These are phyloP conservation scores for Cydia strobilella DNA, from an alignment of 1,140 invertebrate species.

Conservation along the genomic window DNA sequence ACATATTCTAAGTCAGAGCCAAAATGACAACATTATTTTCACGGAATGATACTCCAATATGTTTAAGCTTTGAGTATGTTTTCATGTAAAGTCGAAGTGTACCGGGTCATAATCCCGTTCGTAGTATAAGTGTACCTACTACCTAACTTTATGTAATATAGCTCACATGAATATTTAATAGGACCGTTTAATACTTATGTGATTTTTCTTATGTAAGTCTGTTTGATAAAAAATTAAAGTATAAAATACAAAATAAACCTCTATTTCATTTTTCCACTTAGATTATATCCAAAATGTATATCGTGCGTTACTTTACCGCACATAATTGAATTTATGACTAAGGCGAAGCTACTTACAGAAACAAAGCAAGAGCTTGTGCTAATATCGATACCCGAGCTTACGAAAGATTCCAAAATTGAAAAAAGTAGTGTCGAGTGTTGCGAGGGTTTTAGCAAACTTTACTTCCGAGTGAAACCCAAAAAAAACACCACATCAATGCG, in stretches of 20 bases:
- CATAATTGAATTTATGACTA: too few species aligned
- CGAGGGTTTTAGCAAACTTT: too few species aligned
- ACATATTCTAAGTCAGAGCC: conserved; percentile 57
- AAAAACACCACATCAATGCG: too few species aligned
- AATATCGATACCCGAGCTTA: too few species aligned
- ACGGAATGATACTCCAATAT: conserved; percentile 16
- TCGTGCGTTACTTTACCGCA: too few species aligned
- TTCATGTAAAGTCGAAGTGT: conserved; percentile 72
- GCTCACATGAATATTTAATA: conserved; percentile 81
- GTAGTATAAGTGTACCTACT: conserved; percentile 80
- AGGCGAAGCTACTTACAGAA: too few species aligned
- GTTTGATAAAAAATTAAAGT: conserved; percentile 79
- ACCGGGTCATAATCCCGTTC: conserved; percentile 79
- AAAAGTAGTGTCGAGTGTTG: too few species aligned
- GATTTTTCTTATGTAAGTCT: conserved; percentile 80
- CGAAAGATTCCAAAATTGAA: too few species aligned
- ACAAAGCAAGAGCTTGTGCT: too few species aligned
- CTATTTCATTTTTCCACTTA: background rate
- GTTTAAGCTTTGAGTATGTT: conserved; percentile 58
- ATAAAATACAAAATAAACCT: conserved; percentile 64
- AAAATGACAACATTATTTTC: conserved; percentile 29
- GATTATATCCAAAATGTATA: background rate
- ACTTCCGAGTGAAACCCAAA: too few species aligned
- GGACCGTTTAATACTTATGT: conserved; percentile 79
- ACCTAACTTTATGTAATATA: conserved; percentile 79